Conservation (phyloP, 2,888 invertebrate species). For the Mimumesa dahlbomi region DNA sequence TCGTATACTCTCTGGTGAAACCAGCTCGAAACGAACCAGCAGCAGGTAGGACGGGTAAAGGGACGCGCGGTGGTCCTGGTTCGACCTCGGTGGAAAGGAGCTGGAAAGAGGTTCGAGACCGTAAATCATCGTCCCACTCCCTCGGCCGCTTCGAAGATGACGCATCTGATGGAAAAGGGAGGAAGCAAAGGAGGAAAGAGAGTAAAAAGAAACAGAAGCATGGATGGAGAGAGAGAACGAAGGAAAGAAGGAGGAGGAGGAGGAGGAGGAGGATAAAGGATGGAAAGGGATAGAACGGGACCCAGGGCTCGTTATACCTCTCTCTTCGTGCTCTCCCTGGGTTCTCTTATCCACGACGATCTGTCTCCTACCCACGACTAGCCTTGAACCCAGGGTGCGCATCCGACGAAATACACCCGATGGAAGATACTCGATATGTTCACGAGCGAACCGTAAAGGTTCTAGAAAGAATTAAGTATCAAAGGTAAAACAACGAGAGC, state of each 20-base stretch:
- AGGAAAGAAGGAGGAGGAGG: slow-evolving; percentile 16
- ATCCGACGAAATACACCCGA: slow-evolving; percentile 31
- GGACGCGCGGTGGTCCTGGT: slow-evolving; percentile 42
- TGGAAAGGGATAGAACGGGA: slow-evolving; percentile 19
- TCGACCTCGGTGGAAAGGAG: slow-evolving; percentile 25
- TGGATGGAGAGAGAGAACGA: slow-evolving; percentile 24
- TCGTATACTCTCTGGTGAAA: slow-evolving; percentile 45
- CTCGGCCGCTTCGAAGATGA: slow-evolving; percentile 61
- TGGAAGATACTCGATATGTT: background rate
- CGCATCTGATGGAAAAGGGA: slow-evolving; percentile 57
- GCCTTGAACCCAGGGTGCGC: slow-evolving; percentile 59
- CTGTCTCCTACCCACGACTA: slow-evolving; percentile 64
- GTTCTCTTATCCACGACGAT: slow-evolving; percentile 62
- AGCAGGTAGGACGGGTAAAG: slow-evolving; percentile 26
- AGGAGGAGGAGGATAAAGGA: slow-evolving; percentile 18
- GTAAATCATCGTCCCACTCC: slow-evolving; percentile 72
- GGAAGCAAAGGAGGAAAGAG: slow-evolving; percentile 43
- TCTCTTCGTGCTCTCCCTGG: slow-evolving; percentile 23
- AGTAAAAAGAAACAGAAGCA: slow-evolving; percentile 41
- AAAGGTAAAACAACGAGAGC: background rate
- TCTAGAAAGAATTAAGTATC: too few relatives aligned
- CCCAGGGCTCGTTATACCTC: slow-evolving; percentile 55
- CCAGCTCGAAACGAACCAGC: slow-evolving; percentile 52
- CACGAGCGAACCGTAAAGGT: background rate
- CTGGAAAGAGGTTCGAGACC: slow-evolving; percentile 55